A percentile compares a stretch with the other conserved stretches of the same genome.
These are phyloP conservation scores for Agrotis exclamationis DNA, from an alignment of 2,888 invertebrate species.

Conservation along the genomic window DNA sequence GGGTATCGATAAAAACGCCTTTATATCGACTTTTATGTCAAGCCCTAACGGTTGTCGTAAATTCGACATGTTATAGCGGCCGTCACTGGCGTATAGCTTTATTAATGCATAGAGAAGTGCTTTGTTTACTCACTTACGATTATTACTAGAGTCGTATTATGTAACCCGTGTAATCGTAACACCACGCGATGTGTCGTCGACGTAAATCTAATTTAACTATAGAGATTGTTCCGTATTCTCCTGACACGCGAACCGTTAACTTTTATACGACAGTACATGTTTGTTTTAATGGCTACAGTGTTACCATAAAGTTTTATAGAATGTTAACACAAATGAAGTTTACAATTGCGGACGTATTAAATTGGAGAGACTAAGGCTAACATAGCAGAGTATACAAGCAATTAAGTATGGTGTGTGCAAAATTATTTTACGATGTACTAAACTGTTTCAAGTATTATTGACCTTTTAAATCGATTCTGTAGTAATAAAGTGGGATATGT, in stretches of 20 bases:
- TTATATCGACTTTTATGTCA: conserved; percentile 84
- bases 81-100: conserved; percentile 78
- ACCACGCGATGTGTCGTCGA: conserved; percentile 67
- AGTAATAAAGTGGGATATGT: conserved; percentile 41
- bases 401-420: conserved; percentile 63
- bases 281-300: conserved; percentile 63
- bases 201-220: conserved; percentile 76
- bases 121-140: conserved; percentile 75
- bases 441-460: conserved; percentile 57
- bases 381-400: conserved; percentile 66
- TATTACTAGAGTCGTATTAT: conserved; percentile 71
- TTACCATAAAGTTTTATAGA: conserved; percentile 68
- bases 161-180: conserved; percentile 74
- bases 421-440: conserved; percentile 66
- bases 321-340: conserved; percentile 68
- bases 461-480: conserved; percentile 41
- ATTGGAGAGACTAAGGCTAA: conserved; percentile 62
- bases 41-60: conserved; percentile 81
- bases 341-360: conserved; percentile 65
- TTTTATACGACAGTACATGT: conserved; percentile 68
- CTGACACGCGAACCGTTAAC: conserved; percentile 69
- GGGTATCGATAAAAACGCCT: conserved; percentile 84
- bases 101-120: conserved; percentile 80
- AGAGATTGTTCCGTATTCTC: conserved; percentile 68
- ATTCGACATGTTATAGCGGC: conserved; percentile 79